Conservation (phyloP, 2,888 invertebrate genomes). For the Myathropa florea region DNA sequence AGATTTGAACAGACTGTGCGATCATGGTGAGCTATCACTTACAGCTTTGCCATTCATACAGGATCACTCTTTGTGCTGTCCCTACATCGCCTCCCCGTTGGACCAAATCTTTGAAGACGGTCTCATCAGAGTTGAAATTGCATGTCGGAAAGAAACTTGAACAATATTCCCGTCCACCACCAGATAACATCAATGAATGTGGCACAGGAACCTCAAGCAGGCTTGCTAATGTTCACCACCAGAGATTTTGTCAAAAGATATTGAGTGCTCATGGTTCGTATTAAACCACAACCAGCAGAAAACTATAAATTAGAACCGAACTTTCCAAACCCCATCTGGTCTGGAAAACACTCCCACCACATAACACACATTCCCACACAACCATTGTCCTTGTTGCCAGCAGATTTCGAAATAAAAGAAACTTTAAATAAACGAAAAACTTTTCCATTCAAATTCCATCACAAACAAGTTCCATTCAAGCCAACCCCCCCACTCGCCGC, state of each 20-base stretch:
- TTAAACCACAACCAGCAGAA: background rate
- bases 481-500: background rate
- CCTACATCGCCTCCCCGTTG: no score
- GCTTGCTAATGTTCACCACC: background rate
- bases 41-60: no score
- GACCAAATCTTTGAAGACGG: no score
- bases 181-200: background rate
- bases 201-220: background rate
- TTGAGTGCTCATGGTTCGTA: background rate
- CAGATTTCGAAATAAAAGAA: constrained; percentile 37
- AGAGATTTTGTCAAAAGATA: background rate
- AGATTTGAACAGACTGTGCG: no score
- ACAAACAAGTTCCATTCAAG: constrained; percentile 14
- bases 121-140: no score
- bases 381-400: constrained; percentile 43
- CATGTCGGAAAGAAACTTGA: no score
- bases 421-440: constrained; percentile 68
- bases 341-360: background rate
- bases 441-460: constrained; percentile 64
- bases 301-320: background rate
- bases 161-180: background rate
- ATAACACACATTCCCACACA: background rate
- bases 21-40: no score
- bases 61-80: no score
- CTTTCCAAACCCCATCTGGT: background rate